These are phyloP conservation scores for Sphyrna mokarran DNA, from an alignment of 2,113 vertebrate species.

Conservation along the genomic window DNA sequence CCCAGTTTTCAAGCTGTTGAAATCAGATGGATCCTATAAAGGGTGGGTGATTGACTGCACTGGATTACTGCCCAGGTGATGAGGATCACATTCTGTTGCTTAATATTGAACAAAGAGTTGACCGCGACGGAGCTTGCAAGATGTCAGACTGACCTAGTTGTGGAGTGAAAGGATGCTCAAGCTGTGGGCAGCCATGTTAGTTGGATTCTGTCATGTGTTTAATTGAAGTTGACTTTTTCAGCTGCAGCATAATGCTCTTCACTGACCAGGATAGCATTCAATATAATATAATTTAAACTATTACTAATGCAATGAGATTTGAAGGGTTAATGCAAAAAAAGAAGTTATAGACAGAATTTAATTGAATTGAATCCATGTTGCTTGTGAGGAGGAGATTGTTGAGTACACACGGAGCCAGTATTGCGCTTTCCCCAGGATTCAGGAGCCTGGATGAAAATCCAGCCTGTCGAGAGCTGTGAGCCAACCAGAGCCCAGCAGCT, in stretches of 20 bases:
- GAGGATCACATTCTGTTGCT: not conserved
- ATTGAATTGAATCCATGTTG: not conserved
- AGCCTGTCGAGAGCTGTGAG: too few relatives aligned
- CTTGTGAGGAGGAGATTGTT: too few relatives aligned
- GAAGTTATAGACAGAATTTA: not conserved
- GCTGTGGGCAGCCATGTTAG: not conserved
- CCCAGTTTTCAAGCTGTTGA: not conserved
- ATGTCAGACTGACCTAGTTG: not conserved
- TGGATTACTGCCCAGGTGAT: not conserved
- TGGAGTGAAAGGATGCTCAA: not conserved
- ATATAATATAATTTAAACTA: not conserved
- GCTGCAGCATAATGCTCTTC: not conserved
- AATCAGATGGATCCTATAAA: not conserved
- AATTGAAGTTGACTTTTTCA: not conserved
- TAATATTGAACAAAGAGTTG: not conserved
- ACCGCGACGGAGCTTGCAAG: not conserved
- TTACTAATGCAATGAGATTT: not conserved
- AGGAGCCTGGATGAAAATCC: too few relatives aligned
- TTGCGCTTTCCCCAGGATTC: too few relatives aligned
- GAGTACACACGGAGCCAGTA: too few relatives aligned
- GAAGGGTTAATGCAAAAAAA: not conserved
- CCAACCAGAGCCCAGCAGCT: too few relatives aligned
- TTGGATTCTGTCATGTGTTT: not conserved
- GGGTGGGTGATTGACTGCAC: too few relatives aligned
- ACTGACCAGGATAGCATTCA: not conserved